Conservation (phyloP, 2,797 vertebrate species). For the Pitangus sulphuratus region DNA sequence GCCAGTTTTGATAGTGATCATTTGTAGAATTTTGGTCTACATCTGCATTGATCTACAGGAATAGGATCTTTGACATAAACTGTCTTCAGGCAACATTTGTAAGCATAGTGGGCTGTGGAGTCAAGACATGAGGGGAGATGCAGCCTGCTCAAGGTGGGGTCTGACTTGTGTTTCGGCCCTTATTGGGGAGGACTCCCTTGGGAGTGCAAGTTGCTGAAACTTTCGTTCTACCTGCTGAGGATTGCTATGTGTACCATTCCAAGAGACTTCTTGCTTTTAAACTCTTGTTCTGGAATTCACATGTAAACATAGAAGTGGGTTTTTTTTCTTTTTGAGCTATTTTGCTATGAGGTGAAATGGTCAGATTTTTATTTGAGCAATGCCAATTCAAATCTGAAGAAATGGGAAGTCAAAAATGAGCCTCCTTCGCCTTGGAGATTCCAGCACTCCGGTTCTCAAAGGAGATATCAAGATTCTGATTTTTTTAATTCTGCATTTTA, state of each 20-base stretch:
- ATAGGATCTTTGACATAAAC: not conserved
- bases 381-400: constrained; percentile 15
- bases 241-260: not conserved
- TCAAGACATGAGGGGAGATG: not conserved
- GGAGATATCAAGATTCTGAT: constrained; percentile 16
- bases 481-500: not conserved
- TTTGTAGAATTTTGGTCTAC: not conserved
- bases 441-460: not conserved
- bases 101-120: not conserved
- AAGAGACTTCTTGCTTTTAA: not conserved
- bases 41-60: not conserved
- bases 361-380: not conserved
- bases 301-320: not conserved
- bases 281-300: not conserved
- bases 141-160: not conserved
- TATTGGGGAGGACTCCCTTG: not conserved
- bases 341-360: not conserved
- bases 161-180: not conserved
- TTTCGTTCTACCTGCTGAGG: not conserved
- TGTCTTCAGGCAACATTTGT: not conserved
- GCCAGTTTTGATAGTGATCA: not conserved
- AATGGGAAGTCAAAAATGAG: not conserved
- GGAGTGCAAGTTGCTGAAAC: not conserved
- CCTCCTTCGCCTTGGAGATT: constrained; percentile 27
- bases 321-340: not conserved